Evolutionary conservation across 2,113 vertebrate species (phyloP).

Genomic region (Plecturocebus donacophilus): DNA sequence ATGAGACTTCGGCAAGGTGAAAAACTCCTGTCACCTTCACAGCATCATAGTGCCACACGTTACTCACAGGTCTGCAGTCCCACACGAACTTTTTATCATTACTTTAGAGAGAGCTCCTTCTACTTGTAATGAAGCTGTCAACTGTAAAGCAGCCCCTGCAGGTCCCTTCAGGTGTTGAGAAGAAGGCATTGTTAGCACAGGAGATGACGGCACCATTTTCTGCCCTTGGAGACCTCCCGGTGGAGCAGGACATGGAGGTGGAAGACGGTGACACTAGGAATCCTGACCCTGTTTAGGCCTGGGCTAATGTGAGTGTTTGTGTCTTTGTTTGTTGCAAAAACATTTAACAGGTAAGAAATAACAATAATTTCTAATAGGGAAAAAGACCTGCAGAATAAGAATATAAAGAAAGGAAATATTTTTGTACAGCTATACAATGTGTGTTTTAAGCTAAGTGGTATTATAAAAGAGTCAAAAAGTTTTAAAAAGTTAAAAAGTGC

Average conservation of each 20-base stretch:
- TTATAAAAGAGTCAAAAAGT: neutral
- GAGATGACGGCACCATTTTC: neutral
- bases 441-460: neutral
- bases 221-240: neutral
- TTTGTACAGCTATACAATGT: neutral
- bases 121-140: neutral
- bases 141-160: neutral
- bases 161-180: neutral
- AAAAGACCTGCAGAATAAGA: neutral
- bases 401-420: neutral
- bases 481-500: neutral
- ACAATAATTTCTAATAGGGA: neutral
- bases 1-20: neutral
- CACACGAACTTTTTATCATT: neutral
- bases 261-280: neutral
- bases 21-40: neutral
- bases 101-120: neutral
- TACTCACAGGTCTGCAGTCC: neutral
- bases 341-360: neutral
- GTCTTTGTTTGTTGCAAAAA: neutral
- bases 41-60: no score
- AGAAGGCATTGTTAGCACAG: neutral
- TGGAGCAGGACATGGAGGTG: neutral
- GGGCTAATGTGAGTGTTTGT: neutral
- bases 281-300: neutral